Percentiles rank a stretch among this genome's conserved stretches.
These are phyloP conservation scores for Pachyseris speciosa DNA, from an alignment of 64 coral and sea anemone species.

Conservation along the genomic window DNA sequence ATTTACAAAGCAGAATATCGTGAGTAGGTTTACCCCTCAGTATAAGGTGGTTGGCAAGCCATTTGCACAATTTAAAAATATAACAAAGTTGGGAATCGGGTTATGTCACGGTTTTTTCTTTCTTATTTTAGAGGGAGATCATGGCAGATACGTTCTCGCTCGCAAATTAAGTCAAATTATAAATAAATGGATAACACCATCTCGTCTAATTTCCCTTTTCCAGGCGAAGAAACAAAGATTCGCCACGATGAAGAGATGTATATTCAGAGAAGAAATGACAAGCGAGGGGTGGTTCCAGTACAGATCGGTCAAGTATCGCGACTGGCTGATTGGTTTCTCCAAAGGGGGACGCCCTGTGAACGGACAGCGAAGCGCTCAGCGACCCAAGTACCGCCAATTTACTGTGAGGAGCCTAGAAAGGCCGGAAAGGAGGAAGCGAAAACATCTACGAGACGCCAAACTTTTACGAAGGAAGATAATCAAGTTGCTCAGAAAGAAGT, in stretches of 20 bases:
- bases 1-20: too few relatives aligned
- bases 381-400: slow-evolving; percentile 22
- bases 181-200: too few relatives aligned
- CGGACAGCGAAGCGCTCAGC: neutral
- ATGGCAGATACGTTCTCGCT: too few relatives aligned
- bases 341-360: slow-evolving; percentile 3
- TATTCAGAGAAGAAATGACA: slow-evolving; percentile 36
- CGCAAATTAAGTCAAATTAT: too few relatives aligned
- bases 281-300: slow-evolving; percentile 11
- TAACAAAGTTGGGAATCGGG: too few relatives aligned
- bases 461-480: neutral
- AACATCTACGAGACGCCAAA: neutral
- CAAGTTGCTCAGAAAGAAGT: neutral
- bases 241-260: slow-evolving; percentile 26
- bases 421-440: neutral
- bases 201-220: too few relatives aligned
- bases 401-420: neutral
- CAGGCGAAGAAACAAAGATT: slow-evolving; percentile 1
- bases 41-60: too few relatives aligned
- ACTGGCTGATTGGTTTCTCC: slow-evolving; percentile 45
- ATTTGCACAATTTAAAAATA: too few relatives aligned
- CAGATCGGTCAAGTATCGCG: slow-evolving; percentile 47
- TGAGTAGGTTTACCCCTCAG: too few relatives aligned
- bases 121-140: too few relatives aligned
- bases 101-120: too few relatives aligned